Percentiles rank a stretch among this genome's conserved stretches.
These are phyloP conservation scores for Colius striatus DNA, from an alignment of 2,113 vertebrate species.

Conservation along the genomic window DNA sequence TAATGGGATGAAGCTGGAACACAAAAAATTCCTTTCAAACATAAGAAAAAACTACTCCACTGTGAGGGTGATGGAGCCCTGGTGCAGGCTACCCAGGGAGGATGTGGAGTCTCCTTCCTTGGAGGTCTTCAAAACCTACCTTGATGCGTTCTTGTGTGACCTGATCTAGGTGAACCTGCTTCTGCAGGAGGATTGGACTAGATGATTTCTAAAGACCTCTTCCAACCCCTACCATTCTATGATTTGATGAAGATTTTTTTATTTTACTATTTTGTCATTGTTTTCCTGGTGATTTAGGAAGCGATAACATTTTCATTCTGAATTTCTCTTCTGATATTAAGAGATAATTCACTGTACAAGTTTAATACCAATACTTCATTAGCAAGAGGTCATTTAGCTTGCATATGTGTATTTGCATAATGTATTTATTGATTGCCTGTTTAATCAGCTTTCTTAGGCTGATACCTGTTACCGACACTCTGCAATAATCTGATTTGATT, in stretches of 20 bases:
- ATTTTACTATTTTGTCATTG: neutral
- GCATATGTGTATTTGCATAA: neutral
- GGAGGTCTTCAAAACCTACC: too few species aligned
- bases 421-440: neutral
- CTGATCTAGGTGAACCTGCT: too few species aligned
- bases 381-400: neutral
- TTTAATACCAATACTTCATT: neutral
- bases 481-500: neutral
- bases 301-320: neutral
- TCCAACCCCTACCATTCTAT: too few species aligned
- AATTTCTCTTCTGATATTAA: neutral
- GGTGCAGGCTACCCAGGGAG: too few species aligned
- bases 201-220: too few species aligned
- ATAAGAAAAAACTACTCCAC: too few species aligned
- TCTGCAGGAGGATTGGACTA: too few species aligned
- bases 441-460: neutral
- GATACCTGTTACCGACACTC: neutral
- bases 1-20: too few species aligned
- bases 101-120: too few species aligned
- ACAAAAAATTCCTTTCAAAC: too few species aligned
- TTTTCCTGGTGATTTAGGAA: neutral
- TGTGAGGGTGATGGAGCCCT: too few species aligned
- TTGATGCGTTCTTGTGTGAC: too few species aligned
- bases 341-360: neutral
- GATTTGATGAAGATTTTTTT: neutral